These are phyloP conservation scores for Nematopogon swammerdamellus DNA, from an alignment of 2,888 invertebrate species.

Conservation along the genomic window DNA sequence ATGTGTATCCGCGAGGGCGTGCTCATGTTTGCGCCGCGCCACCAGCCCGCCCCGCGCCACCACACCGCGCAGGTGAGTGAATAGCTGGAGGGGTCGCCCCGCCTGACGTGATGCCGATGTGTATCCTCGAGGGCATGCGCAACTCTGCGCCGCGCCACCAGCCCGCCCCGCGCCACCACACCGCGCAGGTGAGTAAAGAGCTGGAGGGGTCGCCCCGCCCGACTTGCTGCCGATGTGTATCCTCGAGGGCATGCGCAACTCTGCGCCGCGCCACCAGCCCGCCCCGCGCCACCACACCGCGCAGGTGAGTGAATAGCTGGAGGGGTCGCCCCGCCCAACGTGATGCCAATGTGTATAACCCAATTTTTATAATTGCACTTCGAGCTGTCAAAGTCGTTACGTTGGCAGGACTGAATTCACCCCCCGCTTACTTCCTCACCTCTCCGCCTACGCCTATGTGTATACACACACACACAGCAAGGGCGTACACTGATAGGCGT, in stretches of 20 bases:
- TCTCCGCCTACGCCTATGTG: too few relatives aligned
- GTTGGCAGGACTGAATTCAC: too few relatives aligned
- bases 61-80: slow-evolving; percentile 75
- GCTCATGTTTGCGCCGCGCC: too few relatives aligned
- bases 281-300: slow-evolving; percentile 18
- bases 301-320: slow-evolving; percentile 17
- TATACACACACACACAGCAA: too few relatives aligned
- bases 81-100: slow-evolving; percentile 87
- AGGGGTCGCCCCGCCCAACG: too few relatives aligned
- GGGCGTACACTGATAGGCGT: too few relatives aligned
- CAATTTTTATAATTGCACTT: too few relatives aligned
- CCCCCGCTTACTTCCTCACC: too few relatives aligned
- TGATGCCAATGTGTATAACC: too few relatives aligned
- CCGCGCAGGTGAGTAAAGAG: slow-evolving; percentile 72
- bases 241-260: slow-evolving; percentile 83
- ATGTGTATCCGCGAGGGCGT: too few relatives aligned
- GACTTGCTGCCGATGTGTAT: slow-evolving; percentile 93
- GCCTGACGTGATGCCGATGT: slow-evolving; percentile 89
- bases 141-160: slow-evolving; percentile 60
- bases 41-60: too few relatives aligned
- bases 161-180: slow-evolving; percentile 16
- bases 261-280: slow-evolving; percentile 49
- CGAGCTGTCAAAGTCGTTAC: too few relatives aligned
- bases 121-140: slow-evolving; percentile 88
- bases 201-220: slow-evolving; percentile 88